A percentile compares a stretch with the other conserved stretches of the same genome.
phyloP scores from a whole-genome alignment of 2,888 invertebrate species.

The Blera fallax region DNA sequence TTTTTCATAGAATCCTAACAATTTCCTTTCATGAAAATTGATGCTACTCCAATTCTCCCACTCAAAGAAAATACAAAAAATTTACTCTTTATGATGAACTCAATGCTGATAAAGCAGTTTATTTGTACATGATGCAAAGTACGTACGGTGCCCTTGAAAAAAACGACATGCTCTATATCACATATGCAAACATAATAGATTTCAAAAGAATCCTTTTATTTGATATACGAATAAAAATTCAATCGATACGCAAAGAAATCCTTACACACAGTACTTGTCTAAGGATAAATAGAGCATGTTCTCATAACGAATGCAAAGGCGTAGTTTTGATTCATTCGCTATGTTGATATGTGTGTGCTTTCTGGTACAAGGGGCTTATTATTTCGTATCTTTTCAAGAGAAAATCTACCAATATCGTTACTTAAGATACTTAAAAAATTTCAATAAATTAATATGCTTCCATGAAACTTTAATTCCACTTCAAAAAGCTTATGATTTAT shows the following conservation, averaged over 20 bases:
- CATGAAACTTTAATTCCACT: background rate
- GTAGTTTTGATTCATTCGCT: background rate
- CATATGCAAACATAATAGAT: conserved; percentile 17
- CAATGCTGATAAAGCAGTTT: background rate
- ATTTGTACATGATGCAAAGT: conserved; percentile 6
- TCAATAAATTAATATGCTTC: background rate
- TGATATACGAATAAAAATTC: conserved; percentile 8
- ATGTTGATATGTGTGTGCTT: background rate
- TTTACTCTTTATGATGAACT: background rate
- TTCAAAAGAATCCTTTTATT: conserved; percentile 44
- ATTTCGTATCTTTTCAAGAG: background rate
- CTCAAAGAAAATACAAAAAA: background rate
- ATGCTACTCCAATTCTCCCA: background rate
- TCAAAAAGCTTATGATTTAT: no score
- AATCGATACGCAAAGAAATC: conserved; percentile 11
- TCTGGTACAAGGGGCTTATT: background rate
- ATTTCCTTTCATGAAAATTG: background rate
- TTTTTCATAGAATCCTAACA: background rate
- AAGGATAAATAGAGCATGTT: conserved; percentile 4
- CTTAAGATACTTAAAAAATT: background rate
- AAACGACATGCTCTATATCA: background rate
- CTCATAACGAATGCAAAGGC: background rate
- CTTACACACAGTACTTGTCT: background rate
- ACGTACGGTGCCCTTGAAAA: background rate
- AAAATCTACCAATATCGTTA: background rate